Evolutionary conservation across 2,797 vertebrate genomes (phyloP), one percentile per base, ranked within the genome.

Genomic region (Florisuga fusca): DNA sequence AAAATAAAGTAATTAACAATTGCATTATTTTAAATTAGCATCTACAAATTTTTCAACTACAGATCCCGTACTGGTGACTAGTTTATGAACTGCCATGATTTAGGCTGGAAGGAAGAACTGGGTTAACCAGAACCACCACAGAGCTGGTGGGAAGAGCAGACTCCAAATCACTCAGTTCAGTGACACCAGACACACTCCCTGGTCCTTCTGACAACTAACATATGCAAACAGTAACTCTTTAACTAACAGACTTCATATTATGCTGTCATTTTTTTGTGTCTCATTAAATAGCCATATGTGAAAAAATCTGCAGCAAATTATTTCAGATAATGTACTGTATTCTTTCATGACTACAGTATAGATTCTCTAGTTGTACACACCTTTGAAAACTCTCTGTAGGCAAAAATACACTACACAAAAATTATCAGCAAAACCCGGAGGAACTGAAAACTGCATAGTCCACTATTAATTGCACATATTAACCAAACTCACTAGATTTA

Each of bases 181-280:
- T 7, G 55, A 74, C 29, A 43, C 67, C 20, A 4, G 62, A 90
- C 22, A 58, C 53, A 36, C 21, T 36, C 41, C 19, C 21, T 10
- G 10, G 5, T 12, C 57, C 59, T 59, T 61, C 41, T 23, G 66
- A 38, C 61, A 75, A 11, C 23, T 61, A 4, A 0, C 53, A 54
- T 0, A 2, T 27, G 67, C 0, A 1, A 50, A 43, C n/a, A 53
- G 7, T 12, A 69, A 72, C 50, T 54, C 48, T 18, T 29, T 67
- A 77, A 83, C 21, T 34, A 67, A 66, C 31, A 54, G 25, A 27
- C 59, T 79, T 58, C 27, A 1, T 20, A 41, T 63, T n/a, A 66
- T 12, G 16, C 67, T 33, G 43, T 59, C 26, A 27, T 31, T 58
- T 51, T 45, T 75, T 81, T 34, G 19, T 27, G 27, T 53, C 53